Conservation (phyloP, 2,888 invertebrate species). For the Mechanitis messenoides region DNA sequence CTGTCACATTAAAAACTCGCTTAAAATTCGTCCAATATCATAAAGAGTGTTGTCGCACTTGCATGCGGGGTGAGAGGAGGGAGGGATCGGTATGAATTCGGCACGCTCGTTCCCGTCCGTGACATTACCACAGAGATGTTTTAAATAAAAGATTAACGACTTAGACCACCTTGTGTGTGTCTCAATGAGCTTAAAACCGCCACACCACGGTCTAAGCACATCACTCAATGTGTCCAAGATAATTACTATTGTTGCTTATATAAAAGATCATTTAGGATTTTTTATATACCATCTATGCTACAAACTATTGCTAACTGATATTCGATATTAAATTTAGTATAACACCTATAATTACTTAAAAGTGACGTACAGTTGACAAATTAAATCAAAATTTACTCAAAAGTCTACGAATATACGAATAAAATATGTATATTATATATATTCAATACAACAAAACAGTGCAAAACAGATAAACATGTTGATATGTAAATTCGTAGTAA, state of each 20-base stretch:
- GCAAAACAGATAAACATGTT: slow-evolving; percentile 45
- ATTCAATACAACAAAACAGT: too few relatives aligned
- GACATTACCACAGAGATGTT: slow-evolving; percentile 48
- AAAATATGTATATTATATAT: neutral
- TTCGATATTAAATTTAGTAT: too few relatives aligned
- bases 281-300: neutral
- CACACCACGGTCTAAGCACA: neutral
- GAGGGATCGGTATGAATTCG: slow-evolving; percentile 34
- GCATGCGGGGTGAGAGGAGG: slow-evolving; percentile 36
- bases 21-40: neutral
- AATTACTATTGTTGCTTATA: neutral
- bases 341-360: too few relatives aligned
- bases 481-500: slow-evolving; percentile 52
- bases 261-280: slow-evolving; percentile 7
- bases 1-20: too few relatives aligned
- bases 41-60: slow-evolving; percentile 31
- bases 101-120: slow-evolving; percentile 41
- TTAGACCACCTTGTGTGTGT: slow-evolving; percentile 51
- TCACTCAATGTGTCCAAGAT: too few relatives aligned
- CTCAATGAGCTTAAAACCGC: slow-evolving; percentile 19
- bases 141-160: slow-evolving; percentile 62
- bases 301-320: too few relatives aligned
- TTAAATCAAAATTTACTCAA: too few relatives aligned
- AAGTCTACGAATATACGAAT: too few relatives aligned
- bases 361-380: too few relatives aligned